A percentile compares a stretch with the other conserved stretches of the same genome.
Evolutionary conservation across 2,797 vertebrate species (phyloP).

Genomic region (Australoheros facetus): DNA sequence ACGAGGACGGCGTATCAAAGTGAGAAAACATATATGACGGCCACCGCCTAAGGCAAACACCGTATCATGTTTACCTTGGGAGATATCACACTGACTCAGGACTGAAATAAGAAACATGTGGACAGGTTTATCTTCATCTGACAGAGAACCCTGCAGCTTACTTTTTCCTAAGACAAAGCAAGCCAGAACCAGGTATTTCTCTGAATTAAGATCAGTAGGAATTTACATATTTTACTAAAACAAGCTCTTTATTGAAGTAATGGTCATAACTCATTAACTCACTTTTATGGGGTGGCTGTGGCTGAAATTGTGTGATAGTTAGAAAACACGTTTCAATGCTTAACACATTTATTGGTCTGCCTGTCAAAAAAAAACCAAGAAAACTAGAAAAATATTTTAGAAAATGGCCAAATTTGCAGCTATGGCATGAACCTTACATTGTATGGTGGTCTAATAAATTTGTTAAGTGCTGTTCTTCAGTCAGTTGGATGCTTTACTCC

Average conservation of each 20-base stretch:
- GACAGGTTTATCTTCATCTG: neutral
- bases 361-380: neutral
- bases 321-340: neutral
- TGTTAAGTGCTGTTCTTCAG: too few species aligned
- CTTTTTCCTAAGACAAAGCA: neutral
- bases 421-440: too few species aligned
- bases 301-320: neutral
- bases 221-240: neutral
- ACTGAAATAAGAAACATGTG: constrained; percentile 31
- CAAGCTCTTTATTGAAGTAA: neutral
- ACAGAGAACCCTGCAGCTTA: neutral
- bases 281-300: neutral
- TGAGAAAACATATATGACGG: constrained; percentile 26
- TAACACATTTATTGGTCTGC: neutral
- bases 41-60: constrained; percentile 51
- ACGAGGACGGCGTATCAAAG: constrained; percentile 32
- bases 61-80: constrained; percentile 6
- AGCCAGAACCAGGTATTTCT: neutral
- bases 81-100: constrained; percentile 11
- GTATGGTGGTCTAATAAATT: too few species aligned
- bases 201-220: neutral
- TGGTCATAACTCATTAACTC: neutral
- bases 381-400: too few species aligned
- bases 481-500: too few species aligned
- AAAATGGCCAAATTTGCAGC: too few species aligned